Evolutionary conservation across 2,888 invertebrate genomes (phyloP).

Genomic region (Hoplodrina blanda): DNA sequence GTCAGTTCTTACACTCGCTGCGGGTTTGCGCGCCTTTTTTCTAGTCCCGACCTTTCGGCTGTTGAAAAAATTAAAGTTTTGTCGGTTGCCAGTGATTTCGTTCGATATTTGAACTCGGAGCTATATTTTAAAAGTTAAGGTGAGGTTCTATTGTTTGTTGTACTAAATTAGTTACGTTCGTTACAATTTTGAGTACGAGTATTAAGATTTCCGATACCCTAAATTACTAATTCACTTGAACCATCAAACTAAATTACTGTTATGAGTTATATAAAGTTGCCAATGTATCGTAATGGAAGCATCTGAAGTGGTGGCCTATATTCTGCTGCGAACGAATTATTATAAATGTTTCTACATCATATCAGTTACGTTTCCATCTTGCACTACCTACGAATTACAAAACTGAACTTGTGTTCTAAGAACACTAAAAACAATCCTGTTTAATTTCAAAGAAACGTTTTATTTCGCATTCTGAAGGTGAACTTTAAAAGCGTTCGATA

Average conservation of each 20-base stretch:
- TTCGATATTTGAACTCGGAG: conserved; percentile 38
- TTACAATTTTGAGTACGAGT: not conserved
- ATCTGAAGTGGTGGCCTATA: conserved; percentile 78
- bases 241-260: conserved; percentile 54
- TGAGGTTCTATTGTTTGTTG: conserved; percentile 40
- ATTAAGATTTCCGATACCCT: conserved; percentile 17
- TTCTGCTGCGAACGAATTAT: conserved; percentile 76
- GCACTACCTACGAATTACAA: conserved; percentile 22
- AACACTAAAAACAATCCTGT: conserved; percentile 22
- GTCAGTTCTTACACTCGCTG: conserved; percentile 78
- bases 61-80: conserved; percentile 43
- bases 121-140: conserved; percentile 39
- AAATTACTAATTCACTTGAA: conserved; percentile 48
- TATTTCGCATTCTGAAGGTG: conserved; percentile 19
- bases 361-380: conserved; percentile 57
- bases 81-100: conserved; percentile 32
- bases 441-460: conserved; percentile 24
- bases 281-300: conserved; percentile 64
- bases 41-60: conserved; percentile 51
- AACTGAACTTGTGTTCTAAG: conserved; percentile 21
- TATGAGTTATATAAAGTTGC: conserved; percentile 57
- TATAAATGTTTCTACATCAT: conserved; percentile 70
- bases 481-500: conserved; percentile 26
- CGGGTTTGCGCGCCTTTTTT: conserved; percentile 78
- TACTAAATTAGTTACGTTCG: not conserved